Percentiles rank a stretch among this genome's conserved stretches.
Evolutionary conservation across 2,888 invertebrate species (phyloP).

Genomic region (Calliphora vomitoria): DNA sequence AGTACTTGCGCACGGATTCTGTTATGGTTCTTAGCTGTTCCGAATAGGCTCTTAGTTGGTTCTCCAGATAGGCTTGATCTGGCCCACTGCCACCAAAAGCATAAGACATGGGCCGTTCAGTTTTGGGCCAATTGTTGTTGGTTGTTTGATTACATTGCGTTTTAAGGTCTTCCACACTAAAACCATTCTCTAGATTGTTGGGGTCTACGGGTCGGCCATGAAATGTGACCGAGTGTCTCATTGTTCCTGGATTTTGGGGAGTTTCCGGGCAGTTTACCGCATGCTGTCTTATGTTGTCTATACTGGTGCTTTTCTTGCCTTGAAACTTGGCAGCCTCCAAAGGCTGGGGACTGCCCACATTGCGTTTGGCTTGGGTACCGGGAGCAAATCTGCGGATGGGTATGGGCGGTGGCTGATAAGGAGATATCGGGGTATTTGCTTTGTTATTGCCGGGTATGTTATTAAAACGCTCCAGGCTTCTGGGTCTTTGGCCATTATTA

Average conservation of each 20-base stretch:
- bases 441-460: conserved; percentile 76
- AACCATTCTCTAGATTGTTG: conserved; percentile 74
- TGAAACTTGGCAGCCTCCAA: conserved; percentile 73
- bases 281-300: conserved; percentile 79
- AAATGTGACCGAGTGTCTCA: conserved; percentile 84
- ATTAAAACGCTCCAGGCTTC: conserved; percentile 83
- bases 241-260: conserved; percentile 72
- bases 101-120: conserved; percentile 82
- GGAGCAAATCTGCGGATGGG: conserved; percentile 81
- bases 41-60: conserved; percentile 84
- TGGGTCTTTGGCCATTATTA: conserved; percentile 79
- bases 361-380: conserved; percentile 71
- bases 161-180: conserved; percentile 68
- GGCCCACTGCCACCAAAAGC: conserved; percentile 82
- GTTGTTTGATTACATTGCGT: conserved; percentile 55
- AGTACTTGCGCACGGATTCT: conserved; percentile 84
- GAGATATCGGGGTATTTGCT: conserved; percentile 59
- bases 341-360: conserved; percentile 76
- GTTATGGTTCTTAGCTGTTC: conserved; percentile 84
- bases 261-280: conserved; percentile 43
- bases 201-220: conserved; percentile 80
- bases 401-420: conserved; percentile 82
- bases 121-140: conserved; percentile 74
- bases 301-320: conserved; percentile 80
- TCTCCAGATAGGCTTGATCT: conserved; percentile 84